phyloP scores from a whole-genome alignment of 2,113 vertebrate genomes.

The Cheilinus undulatus region DNA sequence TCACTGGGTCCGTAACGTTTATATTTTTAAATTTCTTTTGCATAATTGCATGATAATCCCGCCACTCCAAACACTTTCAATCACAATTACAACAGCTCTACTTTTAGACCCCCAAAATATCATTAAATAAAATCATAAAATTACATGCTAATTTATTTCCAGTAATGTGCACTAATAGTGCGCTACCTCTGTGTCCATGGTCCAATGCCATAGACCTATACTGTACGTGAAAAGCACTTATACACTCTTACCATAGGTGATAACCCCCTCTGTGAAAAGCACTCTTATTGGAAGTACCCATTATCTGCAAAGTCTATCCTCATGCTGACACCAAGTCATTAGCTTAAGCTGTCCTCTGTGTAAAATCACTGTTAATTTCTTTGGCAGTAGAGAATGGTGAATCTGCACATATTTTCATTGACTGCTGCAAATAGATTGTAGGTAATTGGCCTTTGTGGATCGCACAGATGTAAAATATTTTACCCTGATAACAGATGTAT shows the following conservation, averaged over 20 bases:
- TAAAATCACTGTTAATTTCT: constrained; percentile 71
- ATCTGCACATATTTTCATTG: constrained; percentile 52
- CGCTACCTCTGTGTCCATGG: constrained; percentile 64
- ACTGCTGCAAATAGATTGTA: constrained; percentile 41
- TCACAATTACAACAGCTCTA: constrained; percentile 50
- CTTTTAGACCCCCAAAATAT: constrained; percentile 67
- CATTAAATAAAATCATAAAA: constrained; percentile 72
- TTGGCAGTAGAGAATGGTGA: constrained; percentile 41
- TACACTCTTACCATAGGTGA: constrained; percentile 79
- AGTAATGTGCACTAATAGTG: constrained; percentile 74
- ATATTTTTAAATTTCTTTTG: constrained; percentile 40
- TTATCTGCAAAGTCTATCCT: constrained; percentile 79
- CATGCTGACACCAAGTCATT: constrained; percentile 76
- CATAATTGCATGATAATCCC: constrained; percentile 49
- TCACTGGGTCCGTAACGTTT: constrained; percentile 14
- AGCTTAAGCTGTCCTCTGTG: constrained; percentile 78
- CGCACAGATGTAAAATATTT: not conserved
- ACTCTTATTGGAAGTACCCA: constrained; percentile 80
- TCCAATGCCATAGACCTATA: constrained; percentile 66
- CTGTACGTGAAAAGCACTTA: constrained; percentile 76
- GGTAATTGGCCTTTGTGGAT: not conserved
- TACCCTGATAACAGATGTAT: not conserved
- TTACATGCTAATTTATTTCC: constrained; percentile 76
- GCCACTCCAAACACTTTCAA: constrained; percentile 43
- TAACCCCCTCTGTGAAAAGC: constrained; percentile 79